A percentile compares a stretch with the other conserved stretches of the same genome.
Conservation (phyloP, 2,113 vertebrate genomes). For the Dicrurus megarhynchus region DNA sequence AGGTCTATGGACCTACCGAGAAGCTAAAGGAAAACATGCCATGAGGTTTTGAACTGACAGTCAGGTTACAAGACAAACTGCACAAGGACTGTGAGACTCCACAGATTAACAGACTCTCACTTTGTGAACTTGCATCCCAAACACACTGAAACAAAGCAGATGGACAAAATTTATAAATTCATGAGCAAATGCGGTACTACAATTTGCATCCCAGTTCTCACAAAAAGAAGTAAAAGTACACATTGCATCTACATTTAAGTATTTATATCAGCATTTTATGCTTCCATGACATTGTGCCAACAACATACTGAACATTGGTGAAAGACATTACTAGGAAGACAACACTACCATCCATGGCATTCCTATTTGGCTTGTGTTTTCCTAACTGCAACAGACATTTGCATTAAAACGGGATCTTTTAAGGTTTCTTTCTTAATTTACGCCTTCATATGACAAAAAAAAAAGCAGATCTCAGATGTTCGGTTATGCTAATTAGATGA, state of each 20-base stretch:
- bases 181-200: background rate
- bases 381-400: background rate
- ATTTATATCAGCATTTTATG: background rate
- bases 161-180: background rate
- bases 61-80: background rate
- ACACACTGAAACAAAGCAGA: background rate
- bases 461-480: background rate
- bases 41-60: background rate
- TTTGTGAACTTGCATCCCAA: background rate
- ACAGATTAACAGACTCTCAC: background rate
- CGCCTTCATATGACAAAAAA: background rate
- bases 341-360: background rate
- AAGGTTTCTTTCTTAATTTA: background rate
- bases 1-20: constrained; percentile 87
- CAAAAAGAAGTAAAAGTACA: background rate
- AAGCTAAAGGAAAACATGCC: constrained; percentile 67
- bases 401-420: background rate
- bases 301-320: background rate
- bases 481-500: background rate
- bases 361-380: background rate
- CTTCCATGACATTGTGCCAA: background rate
- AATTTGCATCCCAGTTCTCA: background rate
- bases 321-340: background rate
- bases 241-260: background rate
- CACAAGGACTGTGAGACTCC: background rate